Evolutionary conservation across 2,113 vertebrate species (phyloP), one percentile per base, ranked within the genome.

Genomic region (Telmatochromis brichardi): DNA sequence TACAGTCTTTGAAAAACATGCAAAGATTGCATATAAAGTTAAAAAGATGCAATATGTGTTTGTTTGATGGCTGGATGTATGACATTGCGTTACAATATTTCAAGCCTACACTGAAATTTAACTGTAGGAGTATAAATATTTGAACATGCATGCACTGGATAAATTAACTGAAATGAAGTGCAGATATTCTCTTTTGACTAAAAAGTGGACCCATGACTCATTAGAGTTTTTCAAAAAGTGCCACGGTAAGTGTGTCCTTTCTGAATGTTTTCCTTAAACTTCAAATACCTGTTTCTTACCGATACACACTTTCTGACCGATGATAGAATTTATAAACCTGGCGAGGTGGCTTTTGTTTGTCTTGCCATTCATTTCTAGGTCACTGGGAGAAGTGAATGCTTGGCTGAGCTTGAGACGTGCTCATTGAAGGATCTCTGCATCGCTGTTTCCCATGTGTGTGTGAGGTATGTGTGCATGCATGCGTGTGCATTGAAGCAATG

Each of bases 281-380:
- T 8, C 10, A 80, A 40, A 78, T 19, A 71, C 10, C 19, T 8
- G 68, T 78, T 65, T 88, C 31, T 85, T 42, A 78, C 4, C 5
- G 12, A 80, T 9, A 11, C n/a, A 26, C 15, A 11, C 5, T 28
- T 26, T 76, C 26, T 84, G 65, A 55, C 33, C 28, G 4, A 86
- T 81, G 84, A 60, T 81, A 88, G 55, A 50, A 60, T 83, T 79
- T 28, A n/a, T 80, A 65, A 86, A 90, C 92, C 76, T 4, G 87
- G 45, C 45, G 11, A 45, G 53, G 31, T 60, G 80, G 92, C 76
- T 90, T 87, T 84, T 86, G 81, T 88, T 87, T 76, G 80, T 45
- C 80, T 53, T 88, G 92, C 88, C 90, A 92, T 79, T 93, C 87
- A 88, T 95, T 96, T 95, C 92, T 94, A 93, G 95, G 94, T 96